Conservation (phyloP, 2,888 invertebrate genomes). For the Tineola bisselliella region DNA sequence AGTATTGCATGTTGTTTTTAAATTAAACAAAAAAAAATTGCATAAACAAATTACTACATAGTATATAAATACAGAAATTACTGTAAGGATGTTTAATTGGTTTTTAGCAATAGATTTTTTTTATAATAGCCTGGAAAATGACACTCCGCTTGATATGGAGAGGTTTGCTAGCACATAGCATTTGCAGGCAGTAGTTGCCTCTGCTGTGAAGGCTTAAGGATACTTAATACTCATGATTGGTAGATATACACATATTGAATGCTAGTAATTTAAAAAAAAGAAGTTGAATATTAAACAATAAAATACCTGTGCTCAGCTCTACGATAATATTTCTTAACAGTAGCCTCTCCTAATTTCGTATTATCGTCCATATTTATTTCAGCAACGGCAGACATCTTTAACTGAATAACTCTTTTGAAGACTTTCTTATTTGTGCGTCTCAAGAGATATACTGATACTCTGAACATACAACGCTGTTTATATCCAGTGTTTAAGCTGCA, state of each 20-base stretch:
- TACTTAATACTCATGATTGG: too few species aligned
- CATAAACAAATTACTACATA: too few species aligned
- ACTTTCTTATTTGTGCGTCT: not conserved
- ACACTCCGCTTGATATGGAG: too few species aligned
- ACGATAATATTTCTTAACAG: conserved; percentile 47
- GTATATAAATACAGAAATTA: too few species aligned
- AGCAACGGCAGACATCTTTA: not conserved
- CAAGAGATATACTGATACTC: not conserved
- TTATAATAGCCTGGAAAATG: too few species aligned
- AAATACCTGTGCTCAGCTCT: conserved; percentile 52
- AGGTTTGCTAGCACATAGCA: too few species aligned
- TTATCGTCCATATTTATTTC: not conserved
- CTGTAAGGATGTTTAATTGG: too few species aligned
- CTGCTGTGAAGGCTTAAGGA: too few species aligned
- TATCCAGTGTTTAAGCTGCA: not conserved
- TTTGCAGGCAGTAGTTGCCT: too few species aligned
- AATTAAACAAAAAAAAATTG: not conserved
- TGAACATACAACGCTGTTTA: not conserved
- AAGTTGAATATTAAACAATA: not conserved
- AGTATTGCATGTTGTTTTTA: not conserved
- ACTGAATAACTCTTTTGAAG: not conserved
- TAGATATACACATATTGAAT: too few species aligned
- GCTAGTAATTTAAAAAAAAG: too few species aligned
- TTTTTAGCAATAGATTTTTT: too few species aligned
- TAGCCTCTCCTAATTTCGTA: not conserved